Conservation (phyloP, 2,797 vertebrate genomes). For the Amblyopsis hoosieri region DNA sequence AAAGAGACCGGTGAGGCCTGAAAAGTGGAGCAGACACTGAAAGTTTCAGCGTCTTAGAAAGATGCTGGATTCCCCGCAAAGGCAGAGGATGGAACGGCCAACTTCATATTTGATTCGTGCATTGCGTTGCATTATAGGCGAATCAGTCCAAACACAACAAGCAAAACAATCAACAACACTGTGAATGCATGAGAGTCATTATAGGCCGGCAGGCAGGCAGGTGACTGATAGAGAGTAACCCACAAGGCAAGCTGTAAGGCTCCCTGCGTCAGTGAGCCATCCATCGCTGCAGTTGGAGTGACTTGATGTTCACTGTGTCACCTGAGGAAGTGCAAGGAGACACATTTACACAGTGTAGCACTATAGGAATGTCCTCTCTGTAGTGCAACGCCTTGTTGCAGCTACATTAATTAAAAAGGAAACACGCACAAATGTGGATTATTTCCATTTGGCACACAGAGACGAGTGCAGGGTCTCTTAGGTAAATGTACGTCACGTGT, state of each 20-base stretch:
- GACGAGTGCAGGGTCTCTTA: conserved; percentile 53
- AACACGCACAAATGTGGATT: conserved; percentile 26
- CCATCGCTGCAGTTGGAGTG: conserved; percentile 2
- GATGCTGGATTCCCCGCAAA: conserved; percentile 20
- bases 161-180: conserved; percentile 15
- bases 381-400: conserved; percentile 14
- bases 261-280: conserved; percentile 48
- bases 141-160: conserved; percentile 23
- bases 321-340: conserved; percentile 11
- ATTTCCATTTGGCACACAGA: conserved; percentile 12
- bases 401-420: conserved; percentile 12
- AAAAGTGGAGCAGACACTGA: conserved; percentile 33
- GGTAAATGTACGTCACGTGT: conserved; percentile 70
- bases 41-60: conserved; percentile 48
- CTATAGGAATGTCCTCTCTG: neutral
- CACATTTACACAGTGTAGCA: conserved; percentile 7
- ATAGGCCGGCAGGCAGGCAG: conserved; percentile 12
- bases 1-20: conserved; percentile 33
- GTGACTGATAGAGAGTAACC: conserved; percentile 8
- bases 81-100: conserved; percentile 47
- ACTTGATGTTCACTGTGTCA: conserved; percentile 28
- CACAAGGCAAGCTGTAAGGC: conserved; percentile 30
- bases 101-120: conserved; percentile 52
- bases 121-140: neutral
- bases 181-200: conserved; percentile 5